Base-by-base conservation (phyloP, 2,113 vertebrate species). In the Aptenodytes patagonicus region DNA sequence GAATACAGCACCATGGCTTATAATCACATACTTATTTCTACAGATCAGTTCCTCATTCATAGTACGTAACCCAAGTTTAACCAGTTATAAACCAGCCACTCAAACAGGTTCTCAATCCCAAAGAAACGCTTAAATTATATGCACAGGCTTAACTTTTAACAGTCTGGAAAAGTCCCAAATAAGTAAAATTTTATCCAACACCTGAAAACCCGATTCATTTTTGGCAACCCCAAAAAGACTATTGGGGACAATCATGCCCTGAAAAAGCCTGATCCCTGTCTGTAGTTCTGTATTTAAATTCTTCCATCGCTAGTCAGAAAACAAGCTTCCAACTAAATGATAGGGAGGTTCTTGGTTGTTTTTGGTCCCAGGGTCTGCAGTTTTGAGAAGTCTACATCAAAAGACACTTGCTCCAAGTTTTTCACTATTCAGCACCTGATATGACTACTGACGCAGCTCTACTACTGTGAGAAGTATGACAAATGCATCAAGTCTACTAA, bases 371-470 rank as follows among this genome's bases (percentile, higher is more conserved):
- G 89, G 94, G 82, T 88, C 71, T 94, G 95, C 96, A 97, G 96
- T 96, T 97, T 95, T 97, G 96, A 97, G 93, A 97, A 97, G 95
- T 19, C 12, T 65, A 91, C 54, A 82, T 76, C 47, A 82, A 91
- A 91, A 83, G 82, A 94, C 76, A 73, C 93, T 81, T 96, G 70
- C 62, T 75, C 62, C 84, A 82, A 77, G 60, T 70, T 91, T 87
- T 92, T 84, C 82, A 93, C 93, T 91, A 62, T 44, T 89, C 84
- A 91, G 87, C 91, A 97, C 93, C 94, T 13, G 36, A 73, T 76
- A 81, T 8, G n/a, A 89, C 82, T 71, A 94, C 69, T 46, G 62
- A 92, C 89, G 93, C 73, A 86, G 78, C 69, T 88, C 75, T 65
- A 66, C 82, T 86, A 94, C 69, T 18, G 70, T 73, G 71, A 90